A percentile compares a stretch with the other conserved stretches of the same genome.
Conservation (phyloP, 2,888 invertebrate species). For the Linyphia triangularis region DNA sequence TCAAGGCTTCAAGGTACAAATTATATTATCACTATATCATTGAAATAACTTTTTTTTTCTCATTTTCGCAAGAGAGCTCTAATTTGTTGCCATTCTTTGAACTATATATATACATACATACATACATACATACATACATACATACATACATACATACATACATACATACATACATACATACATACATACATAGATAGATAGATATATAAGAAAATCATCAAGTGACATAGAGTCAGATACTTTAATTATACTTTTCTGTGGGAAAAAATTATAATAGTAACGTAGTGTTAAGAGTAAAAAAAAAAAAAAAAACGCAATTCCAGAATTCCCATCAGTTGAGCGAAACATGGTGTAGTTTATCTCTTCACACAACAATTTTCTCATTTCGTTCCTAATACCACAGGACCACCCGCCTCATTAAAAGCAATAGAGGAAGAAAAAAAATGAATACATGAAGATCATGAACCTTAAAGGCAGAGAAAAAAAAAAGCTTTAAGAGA, state of each 20-base stretch:
- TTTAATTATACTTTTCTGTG: neutral
- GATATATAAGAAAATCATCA: neutral
- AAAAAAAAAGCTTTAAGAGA: neutral
- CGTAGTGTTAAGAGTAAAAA: neutral
- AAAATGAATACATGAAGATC: neutral
- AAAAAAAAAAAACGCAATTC: constrained; percentile 11
- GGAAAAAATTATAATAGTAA: neutral
- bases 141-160: no score
- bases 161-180: no score
- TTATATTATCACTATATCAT: no score
- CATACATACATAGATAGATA: no score
- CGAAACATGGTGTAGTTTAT: constrained; percentile 1
- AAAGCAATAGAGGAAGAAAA: constrained; percentile 4
- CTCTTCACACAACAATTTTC: constrained; percentile 36
- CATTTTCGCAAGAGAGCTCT: no score
- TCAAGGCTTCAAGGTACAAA: no score
- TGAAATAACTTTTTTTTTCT: no score
- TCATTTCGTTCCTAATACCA: constrained; percentile 40
- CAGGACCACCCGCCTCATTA: constrained; percentile 62
- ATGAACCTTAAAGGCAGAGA: neutral
- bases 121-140: no score
- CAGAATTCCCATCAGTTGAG: neutral
- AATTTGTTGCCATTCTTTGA: no score
- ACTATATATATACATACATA: no score
- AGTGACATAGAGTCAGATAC: constrained; percentile 1